These are phyloP conservation scores for Dastarcus helophoroides DNA, from an alignment of 2,888 invertebrate genomes.

Conservation along the genomic window DNA sequence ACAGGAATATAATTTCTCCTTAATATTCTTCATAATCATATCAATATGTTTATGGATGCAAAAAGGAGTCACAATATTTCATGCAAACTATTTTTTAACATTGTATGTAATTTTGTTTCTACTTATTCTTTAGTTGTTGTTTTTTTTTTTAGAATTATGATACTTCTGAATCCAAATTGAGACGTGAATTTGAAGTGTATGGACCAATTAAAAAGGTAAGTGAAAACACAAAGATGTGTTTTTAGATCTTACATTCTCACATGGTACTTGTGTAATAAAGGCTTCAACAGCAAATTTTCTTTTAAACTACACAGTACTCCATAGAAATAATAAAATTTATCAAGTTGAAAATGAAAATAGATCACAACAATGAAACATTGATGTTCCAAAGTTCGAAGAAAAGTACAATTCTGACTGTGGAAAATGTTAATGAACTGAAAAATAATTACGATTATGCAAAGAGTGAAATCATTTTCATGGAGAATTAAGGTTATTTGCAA, in stretches of 20 bases:
- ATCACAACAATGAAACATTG: too few species aligned
- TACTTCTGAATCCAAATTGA: slow-evolving; percentile 93
- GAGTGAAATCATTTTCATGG: background rate
- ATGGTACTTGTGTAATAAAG: too few species aligned
- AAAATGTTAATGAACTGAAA: too few species aligned
- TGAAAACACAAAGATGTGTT: slow-evolving; percentile 7
- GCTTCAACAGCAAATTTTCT: too few species aligned
- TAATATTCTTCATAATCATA: slow-evolving; percentile 3
- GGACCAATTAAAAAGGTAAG: slow-evolving; percentile 91
- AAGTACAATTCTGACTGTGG: too few species aligned
- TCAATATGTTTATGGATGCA: slow-evolving; percentile 1
- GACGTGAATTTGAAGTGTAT: slow-evolving; percentile 96
- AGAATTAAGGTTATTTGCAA: slow-evolving; percentile 10
- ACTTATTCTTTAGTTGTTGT: background rate
- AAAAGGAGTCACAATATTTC: slow-evolving; percentile 1
- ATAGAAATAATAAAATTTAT: too few species aligned
- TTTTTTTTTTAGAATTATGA: slow-evolving; percentile 79
- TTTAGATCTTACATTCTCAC: too few species aligned
- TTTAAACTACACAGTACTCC: too few species aligned
- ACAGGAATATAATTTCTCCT: slow-evolving; percentile 14
- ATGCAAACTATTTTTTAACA: background rate
- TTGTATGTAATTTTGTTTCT: background rate
- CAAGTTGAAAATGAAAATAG: too few species aligned
- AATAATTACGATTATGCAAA: too few species aligned
- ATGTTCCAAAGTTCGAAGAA: too few species aligned